Percentiles rank a stretch among this genome's conserved stretches.
Evolutionary conservation across 53 echinoderm and acorn worm genomes (phyloP).

Genomic region (Hippasteria phrygiana): DNA sequence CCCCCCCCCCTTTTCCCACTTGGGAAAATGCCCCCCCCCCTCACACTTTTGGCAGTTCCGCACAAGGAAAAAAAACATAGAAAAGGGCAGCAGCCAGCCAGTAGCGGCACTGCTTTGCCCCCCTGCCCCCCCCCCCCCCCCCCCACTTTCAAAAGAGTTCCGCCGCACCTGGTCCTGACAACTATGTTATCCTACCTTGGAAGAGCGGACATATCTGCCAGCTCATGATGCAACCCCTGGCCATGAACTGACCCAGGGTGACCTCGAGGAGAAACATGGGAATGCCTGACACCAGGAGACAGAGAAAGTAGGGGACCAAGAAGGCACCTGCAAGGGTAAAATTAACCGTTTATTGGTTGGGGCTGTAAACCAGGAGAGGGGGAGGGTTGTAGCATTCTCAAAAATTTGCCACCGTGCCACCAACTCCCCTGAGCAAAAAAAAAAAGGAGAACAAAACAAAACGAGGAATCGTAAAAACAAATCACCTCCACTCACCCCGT

Average conservation of each 20-base stretch:
- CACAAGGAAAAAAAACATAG: too few species aligned
- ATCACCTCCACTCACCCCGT: too few species aligned
- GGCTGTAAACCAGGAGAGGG: background rate
- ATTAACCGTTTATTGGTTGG: background rate
- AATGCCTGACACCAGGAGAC: constrained; percentile 80
- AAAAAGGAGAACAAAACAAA: too few species aligned
- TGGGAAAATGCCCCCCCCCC: too few species aligned
- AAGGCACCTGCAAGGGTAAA: constrained; percentile 79
- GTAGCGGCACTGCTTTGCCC: too few species aligned
- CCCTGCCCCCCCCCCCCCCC: too few species aligned
- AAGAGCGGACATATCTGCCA: constrained; percentile 98
- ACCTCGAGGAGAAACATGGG: constrained; percentile 92
- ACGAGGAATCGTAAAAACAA: too few species aligned
- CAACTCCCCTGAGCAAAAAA: too few species aligned
- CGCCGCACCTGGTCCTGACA: background rate
- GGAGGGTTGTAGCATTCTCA: background rate
- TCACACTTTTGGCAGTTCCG: too few species aligned
- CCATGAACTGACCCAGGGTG: constrained; percentile 91
- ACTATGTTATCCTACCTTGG: constrained; percentile 74
- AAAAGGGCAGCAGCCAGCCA: too few species aligned
- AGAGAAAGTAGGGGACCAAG: constrained; percentile 90
- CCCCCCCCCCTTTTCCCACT: too few species aligned
- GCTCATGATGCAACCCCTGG: constrained; percentile 87
- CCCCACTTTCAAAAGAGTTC: too few species aligned
- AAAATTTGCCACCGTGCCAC: background rate